A percentile compares a stretch with the other conserved stretches of the same genome.
Evolutionary conservation across 2,888 invertebrate species (phyloP).

Genomic region (Pristionchus fissidentatus): DNA sequence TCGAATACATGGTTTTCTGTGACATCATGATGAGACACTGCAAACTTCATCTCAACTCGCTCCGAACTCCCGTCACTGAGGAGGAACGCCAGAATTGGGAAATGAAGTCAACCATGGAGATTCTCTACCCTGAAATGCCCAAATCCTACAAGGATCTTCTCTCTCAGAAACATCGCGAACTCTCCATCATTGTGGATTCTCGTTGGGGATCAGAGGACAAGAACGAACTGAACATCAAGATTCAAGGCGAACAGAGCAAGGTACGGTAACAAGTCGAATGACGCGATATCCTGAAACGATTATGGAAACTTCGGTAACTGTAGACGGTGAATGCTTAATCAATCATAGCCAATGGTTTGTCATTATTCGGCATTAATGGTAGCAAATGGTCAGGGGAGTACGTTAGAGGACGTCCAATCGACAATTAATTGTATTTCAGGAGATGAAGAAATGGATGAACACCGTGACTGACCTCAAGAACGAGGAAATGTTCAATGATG

Average conservation of each 20-base stretch:
- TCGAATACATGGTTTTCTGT: slow-evolving; percentile 50
- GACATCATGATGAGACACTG: slow-evolving; percentile 53
- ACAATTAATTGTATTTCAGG: not conserved
- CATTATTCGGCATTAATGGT: not conserved
- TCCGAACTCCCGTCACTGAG: slow-evolving; percentile 23
- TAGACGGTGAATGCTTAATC: too few species aligned
- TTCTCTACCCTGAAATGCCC: slow-evolving; percentile 59
- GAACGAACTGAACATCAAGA: slow-evolving; percentile 32
- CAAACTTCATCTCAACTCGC: slow-evolving; percentile 46
- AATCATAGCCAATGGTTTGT: not conserved
- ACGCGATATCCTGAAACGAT: not conserved
- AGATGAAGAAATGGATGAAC: slow-evolving; percentile 61
- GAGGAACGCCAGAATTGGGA: slow-evolving; percentile 50
- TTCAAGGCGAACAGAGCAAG: slow-evolving; percentile 49
- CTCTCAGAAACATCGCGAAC: slow-evolving; percentile 59
- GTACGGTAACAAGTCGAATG: not conserved
- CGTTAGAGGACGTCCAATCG: not conserved
- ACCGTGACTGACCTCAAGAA: slow-evolving; percentile 51
- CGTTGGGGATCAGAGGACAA: slow-evolving; percentile 47
- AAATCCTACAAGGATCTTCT: slow-evolving; percentile 54
- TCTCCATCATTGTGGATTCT: slow-evolving; percentile 40
- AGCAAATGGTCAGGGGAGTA: not conserved
- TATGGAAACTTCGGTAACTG: too few species aligned
- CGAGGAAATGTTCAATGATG: slow-evolving; percentile 32
- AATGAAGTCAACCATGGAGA: not conserved